Evolutionary conservation across 2,888 invertebrate species (phyloP).

Genomic region (Calliphora vomitoria): DNA sequence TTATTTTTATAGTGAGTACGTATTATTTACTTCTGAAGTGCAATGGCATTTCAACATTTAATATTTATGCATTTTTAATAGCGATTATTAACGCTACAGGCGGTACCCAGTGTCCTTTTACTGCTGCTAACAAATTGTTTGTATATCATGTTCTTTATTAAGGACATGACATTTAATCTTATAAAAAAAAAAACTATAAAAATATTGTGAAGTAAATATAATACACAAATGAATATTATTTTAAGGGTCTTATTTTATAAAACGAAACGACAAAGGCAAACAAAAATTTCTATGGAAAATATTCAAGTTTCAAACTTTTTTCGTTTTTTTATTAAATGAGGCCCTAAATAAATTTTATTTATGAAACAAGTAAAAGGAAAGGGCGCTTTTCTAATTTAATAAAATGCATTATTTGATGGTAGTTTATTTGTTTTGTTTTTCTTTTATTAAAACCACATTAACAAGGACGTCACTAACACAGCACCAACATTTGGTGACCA

Average conservation of each 20-base stretch:
- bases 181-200: constrained; percentile 1
- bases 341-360: not conserved
- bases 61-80: constrained; percentile 58
- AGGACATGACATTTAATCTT: constrained; percentile 60
- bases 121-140: not conserved
- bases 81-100: constrained; percentile 36
- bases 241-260: not conserved
- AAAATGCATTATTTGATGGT: constrained; percentile 8
- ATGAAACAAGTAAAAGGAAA: constrained; percentile 7
- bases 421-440: constrained; percentile 23
- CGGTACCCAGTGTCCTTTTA: constrained; percentile 34
- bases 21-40: not conserved
- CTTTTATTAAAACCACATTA: constrained; percentile 47
- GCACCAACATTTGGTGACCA: not conserved
- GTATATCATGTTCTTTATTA: constrained; percentile 8
- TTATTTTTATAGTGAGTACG: not conserved
- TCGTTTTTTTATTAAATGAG: no score
- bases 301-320: no score
- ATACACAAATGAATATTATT: not conserved
- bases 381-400: constrained; percentile 24
- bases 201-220: not conserved
- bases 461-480: constrained; percentile 49
- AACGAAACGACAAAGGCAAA: no score
- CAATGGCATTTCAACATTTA: constrained; percentile 38
- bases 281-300: no score